Evolutionary conservation across 2,888 invertebrate species (phyloP), one percentile per base, ranked within the genome.

Genomic region (Drosophila demipolita): DNA sequence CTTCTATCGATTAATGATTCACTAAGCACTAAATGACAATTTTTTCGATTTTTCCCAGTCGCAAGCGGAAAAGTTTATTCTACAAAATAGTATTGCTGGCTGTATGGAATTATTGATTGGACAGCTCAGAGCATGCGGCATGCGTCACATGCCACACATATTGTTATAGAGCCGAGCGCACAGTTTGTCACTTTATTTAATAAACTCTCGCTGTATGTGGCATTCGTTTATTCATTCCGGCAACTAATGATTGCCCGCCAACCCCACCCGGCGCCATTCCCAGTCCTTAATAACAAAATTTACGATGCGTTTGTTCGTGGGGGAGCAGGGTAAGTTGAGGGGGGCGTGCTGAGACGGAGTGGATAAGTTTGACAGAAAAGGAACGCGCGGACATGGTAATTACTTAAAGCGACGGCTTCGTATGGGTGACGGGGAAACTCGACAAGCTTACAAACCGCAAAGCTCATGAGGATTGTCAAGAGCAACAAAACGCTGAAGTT

Each of bases 381-480:
- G 50, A 66, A 53, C 64, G 71, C 62, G 65, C 62, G 76, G 71
- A 60, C 67, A 72, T 82, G 79, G 82, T 80, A 85, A 89, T 85
- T 88, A 85, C 85, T 90, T 87, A 89, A 87, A 79, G 72, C 78
- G 82, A 68, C 68, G 55, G 40, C 68, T 66, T 20, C 53, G 54
- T 61, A 55, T 64, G 67, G 50, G 66, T 40, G 55, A 29, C 69
- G 45, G 63, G 71, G 65, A 71, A 85, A 66, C 76, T 58, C 75
- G 50, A 73, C 66, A 66, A 55, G 55, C 77, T 66, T 8, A 8
- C 12, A 38, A 8, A 5, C 26, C 26, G 81, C 73, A 74, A 82
- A 66, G 66, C 75, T 69, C 75, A 66, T 67, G 73, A 59, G 73
- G 61, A 69, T 72, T 78, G 81, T 73, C 58, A 68, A 57, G 54